Percentiles rank a stretch among this genome's conserved stretches.
These are phyloP conservation scores for Papilio protenor DNA, from an alignment of 2,888 invertebrate genomes.

Conservation along the genomic window DNA sequence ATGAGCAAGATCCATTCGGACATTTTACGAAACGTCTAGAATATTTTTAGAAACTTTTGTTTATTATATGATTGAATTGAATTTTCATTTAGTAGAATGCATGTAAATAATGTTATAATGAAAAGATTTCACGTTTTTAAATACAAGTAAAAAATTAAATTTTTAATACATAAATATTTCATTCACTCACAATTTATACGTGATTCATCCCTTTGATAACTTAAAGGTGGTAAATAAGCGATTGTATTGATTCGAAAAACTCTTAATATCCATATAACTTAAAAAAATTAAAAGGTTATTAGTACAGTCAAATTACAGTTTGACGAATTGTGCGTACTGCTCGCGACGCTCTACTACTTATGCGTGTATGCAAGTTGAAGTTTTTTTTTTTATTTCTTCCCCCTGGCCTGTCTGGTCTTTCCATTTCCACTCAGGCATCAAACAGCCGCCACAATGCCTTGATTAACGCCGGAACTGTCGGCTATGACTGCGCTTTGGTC, in stretches of 20 bases:
- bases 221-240: too few species aligned
- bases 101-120: too few species aligned
- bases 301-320: not conserved
- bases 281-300: not conserved
- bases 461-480: constrained; percentile 65
- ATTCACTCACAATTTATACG: too few species aligned
- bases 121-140: too few species aligned
- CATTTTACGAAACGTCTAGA: constrained; percentile 46
- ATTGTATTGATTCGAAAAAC: too few species aligned
- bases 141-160: too few species aligned
- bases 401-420: constrained; percentile 79
- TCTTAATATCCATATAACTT: not conserved
- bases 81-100: too few species aligned
- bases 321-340: constrained; percentile 45
- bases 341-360: constrained; percentile 67
- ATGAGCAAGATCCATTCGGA: constrained; percentile 53
- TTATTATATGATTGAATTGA: too few species aligned
- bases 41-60: not conserved
- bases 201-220: too few species aligned
- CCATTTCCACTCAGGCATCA: constrained; percentile 72
- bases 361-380: constrained; percentile 75
- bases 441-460: constrained; percentile 71
- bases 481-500: constrained; percentile 48
- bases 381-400: constrained; percentile 77
- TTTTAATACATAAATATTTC: too few species aligned